Base-by-base conservation (phyloP, 2,797 vertebrate species). In the Cyclura pinguis region DNA sequence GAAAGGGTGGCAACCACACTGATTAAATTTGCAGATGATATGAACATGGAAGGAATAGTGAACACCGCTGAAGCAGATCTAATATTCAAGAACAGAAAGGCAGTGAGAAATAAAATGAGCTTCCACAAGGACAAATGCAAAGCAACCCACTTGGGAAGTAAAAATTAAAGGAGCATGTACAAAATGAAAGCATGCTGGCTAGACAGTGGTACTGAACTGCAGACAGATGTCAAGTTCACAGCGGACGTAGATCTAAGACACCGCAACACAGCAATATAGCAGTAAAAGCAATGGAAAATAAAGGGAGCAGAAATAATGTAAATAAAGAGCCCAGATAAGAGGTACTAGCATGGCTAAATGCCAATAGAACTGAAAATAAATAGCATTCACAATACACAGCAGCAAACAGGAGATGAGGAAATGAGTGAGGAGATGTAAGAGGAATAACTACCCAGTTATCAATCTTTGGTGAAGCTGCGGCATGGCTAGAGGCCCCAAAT, bases 261-360 rank as follows among this genome's bases (percentile, higher is more conserved):
- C 85, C 86, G 73, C 42, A 91, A 88, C 62, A 52, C 32, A 82
- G 88, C 27, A 55, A 32, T 73, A 88, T 94, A 67, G 86, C 27
- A 90, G 35, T 84, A 92, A 85, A 69, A 52, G n/a, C 50, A 62
- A 72, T 29, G 38, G 20, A 88, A 85, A 80, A 50, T 8, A 1
- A 88, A 89, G 80, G 55, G 72, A 80, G 86, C 92, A 76, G 52
- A 93, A 89, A 88, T 94, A 87, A 32, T 81, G 67, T 62, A 95
- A 93, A 93, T 92, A 93, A 92, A 94, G 83, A 29, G 6, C 91
- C 85, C 80, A 90, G 88, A 74, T 94, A 84, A 92, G 50, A 42
- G 24, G 80, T 1, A 0, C 0, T 84, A 88, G 32, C 80, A 86
- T 80, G 87, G 55, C 57, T 91, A 93, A 93, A 88, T 0, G 87